A percentile compares a stretch with the other conserved stretches of the same genome.
phyloP scores from a whole-genome alignment of 2,888 invertebrate genomes.

The Caenorhabditis afra region DNA sequence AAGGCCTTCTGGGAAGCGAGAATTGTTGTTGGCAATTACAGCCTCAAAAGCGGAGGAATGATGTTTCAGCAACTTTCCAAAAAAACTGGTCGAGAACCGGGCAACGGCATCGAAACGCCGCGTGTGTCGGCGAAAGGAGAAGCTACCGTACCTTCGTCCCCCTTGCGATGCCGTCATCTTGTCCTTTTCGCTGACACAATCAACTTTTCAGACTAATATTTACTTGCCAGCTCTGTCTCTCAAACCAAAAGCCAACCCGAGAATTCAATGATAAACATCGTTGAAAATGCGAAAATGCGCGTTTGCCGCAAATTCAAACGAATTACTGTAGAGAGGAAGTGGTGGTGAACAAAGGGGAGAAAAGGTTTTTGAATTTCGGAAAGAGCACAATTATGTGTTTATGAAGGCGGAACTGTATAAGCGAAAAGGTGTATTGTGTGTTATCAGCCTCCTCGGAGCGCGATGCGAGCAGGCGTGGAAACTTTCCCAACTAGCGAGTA shows the following conservation, averaged over 20 bases:
- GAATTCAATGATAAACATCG: conserved; percentile 39
- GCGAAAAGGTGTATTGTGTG: conserved; percentile 8
- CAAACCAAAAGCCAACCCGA: conserved; percentile 11
- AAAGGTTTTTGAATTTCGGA: conserved; percentile 3
- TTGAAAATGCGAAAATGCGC: conserved; percentile 14
- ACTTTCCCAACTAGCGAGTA: background rate
- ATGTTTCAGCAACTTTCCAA: conserved; percentile 19
- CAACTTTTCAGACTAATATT: conserved; percentile 20
- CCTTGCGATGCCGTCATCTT: conserved; percentile 5
- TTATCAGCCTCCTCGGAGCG: conserved; percentile 34
- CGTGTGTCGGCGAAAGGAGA: conserved; percentile 18
- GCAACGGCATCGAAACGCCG: conserved; percentile 16
- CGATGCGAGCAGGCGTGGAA: background rate
- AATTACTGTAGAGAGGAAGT: conserved; percentile 15
- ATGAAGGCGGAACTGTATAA: conserved; percentile 27
- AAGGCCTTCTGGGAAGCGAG: background rate
- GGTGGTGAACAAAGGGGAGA: conserved; percentile 17
- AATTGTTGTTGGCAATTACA: too few relatives aligned
- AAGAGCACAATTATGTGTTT: conserved; percentile 10
- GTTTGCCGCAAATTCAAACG: conserved; percentile 26
- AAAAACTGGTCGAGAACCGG: conserved; percentile 39
- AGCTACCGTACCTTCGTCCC: conserved; percentile 43
- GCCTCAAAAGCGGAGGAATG: conserved; percentile 4
- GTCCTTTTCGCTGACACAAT: conserved; percentile 51
- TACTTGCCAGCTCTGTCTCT: background rate